Percentiles rank a stretch among this genome's conserved stretches.
phyloP scores from a whole-genome alignment of 2,888 invertebrate species.

The Chloroclystis v-ata region DNA sequence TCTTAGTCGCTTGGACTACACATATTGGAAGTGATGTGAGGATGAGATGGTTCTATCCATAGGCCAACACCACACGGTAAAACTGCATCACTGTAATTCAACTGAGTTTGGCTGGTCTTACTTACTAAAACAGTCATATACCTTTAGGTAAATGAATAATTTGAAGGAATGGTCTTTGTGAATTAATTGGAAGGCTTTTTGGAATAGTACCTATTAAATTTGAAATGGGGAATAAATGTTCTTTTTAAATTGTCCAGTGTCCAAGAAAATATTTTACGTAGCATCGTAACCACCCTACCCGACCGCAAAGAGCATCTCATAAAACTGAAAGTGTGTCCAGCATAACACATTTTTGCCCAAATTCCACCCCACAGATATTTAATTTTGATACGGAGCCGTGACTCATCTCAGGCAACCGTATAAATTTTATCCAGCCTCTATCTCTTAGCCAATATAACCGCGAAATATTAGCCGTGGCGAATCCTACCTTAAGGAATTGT shows the following conservation, averaged over 20 bases:
- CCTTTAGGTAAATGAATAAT: no score
- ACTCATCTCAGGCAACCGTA: conserved; percentile 54
- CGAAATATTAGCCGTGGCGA: conserved; percentile 72
- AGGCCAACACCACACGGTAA: no score
- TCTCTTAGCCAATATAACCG: conserved; percentile 68
- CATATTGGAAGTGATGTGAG: no score
- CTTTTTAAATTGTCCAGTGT: not conserved
- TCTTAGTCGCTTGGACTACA: no score
- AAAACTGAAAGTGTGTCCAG: conserved; percentile 29
- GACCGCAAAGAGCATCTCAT: conserved; percentile 20
- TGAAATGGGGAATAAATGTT: no score
- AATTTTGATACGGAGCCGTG: conserved; percentile 74
- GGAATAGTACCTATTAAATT: no score
- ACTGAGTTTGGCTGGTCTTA: no score
- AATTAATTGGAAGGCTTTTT: no score
- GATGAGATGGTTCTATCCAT: no score
- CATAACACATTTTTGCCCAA: conserved; percentile 39
- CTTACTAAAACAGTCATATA: no score
- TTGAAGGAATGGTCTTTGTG: no score
- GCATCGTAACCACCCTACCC: conserved; percentile 13
- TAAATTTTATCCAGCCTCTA: conserved; percentile 70
- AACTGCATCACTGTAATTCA: no score
- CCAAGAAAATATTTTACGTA: conserved; percentile 12
- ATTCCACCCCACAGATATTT: conserved; percentile 62
- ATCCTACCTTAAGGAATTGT: conserved; percentile 59